phyloP scores from a whole-genome alignment of 2,113 vertebrate genomes.

The Ascaphus truei region DNA sequence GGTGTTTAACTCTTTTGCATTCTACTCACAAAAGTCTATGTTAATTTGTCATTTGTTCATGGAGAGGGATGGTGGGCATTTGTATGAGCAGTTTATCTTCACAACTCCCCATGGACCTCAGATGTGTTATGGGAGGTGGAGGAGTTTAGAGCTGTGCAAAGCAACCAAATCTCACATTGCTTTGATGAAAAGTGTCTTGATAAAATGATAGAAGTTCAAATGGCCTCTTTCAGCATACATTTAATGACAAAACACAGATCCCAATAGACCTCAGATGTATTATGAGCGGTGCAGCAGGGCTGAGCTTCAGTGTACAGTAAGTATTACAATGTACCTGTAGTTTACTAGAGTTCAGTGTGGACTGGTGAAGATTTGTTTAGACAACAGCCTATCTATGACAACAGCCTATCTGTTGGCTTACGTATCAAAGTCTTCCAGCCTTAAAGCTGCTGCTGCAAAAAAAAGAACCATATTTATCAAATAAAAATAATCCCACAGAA shows the following conservation, averaged over 20 bases:
- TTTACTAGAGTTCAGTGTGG: no score
- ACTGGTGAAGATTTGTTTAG: no score
- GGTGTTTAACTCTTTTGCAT: no score
- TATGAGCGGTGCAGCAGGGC: neutral
- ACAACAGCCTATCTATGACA: no score
- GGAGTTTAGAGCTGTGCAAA: conserved; percentile 1
- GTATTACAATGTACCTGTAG: no score
- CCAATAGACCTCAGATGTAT: neutral
- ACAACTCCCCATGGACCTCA: neutral
- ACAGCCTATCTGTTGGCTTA: no score
- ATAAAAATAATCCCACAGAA: no score
- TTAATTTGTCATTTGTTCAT: conserved; percentile 8
- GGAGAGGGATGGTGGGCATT: neutral
- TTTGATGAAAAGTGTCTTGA: conserved; percentile 18
- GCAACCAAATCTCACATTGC: neutral
- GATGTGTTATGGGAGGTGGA: neutral
- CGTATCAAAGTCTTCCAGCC: no score
- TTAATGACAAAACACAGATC: conserved; percentile 6
- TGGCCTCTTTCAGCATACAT: conserved; percentile 1
- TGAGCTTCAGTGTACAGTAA: no score
- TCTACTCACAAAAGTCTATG: neutral
- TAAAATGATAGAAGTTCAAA: conserved; percentile 6
- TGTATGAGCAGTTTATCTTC: neutral
- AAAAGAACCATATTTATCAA: no score
- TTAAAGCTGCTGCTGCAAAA: no score